Evolutionary conservation across 2,888 invertebrate genomes (phyloP), one percentile per base, ranked within the genome.

Genomic region (Malachius bipustulatus): DNA sequence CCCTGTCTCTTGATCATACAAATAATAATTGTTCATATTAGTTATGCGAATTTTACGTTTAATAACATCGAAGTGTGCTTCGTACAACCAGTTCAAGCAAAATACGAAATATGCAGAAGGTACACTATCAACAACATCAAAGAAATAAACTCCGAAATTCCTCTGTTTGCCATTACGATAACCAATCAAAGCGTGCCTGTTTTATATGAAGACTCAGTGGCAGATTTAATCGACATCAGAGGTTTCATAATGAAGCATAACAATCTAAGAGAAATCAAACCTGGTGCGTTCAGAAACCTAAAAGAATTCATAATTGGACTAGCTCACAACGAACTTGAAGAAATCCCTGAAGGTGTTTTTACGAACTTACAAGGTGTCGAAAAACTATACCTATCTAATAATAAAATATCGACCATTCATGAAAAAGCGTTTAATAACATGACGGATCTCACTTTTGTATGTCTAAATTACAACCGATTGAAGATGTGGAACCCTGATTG

Each of bases 371-470:
- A 19, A 19, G 24, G 24, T 19, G 24, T 19, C 6, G n/a, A 8
- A 8, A 19, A 8, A 8, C n/a, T 19, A 19, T n/a, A 8, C 24
- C n/a, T 19, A n/a, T 6, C 6, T 8, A 6, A 19, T n/a, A 19
- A 19, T 19, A 19, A 19, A 19, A 19, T 19, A 8, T 19, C 24
- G 6, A 19, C 6, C n/a, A 19, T 19, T 8, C 24, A 19, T 19
- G 24, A 19, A 19, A 19, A 19, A 8, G 24, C 24, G 24, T 19
- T 19, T 19, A 19, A 19, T n/a, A 19, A 19, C 24, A 19, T 19
- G 24, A 19, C 24, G 6, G 24, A 19, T 19, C 24, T 19, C 6
- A 19, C 24, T n/a, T n/a, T 19, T n/a, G 6, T 19, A n/a, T 8
- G 24, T 8, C n/a, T 19, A n/a, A 19, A n/a, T n/a, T 19, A 8